Evolutionary conservation across 2,113 vertebrate genomes (phyloP), one percentile per base, ranked within the genome.

Genomic region (Dipodomys merriami): DNA sequence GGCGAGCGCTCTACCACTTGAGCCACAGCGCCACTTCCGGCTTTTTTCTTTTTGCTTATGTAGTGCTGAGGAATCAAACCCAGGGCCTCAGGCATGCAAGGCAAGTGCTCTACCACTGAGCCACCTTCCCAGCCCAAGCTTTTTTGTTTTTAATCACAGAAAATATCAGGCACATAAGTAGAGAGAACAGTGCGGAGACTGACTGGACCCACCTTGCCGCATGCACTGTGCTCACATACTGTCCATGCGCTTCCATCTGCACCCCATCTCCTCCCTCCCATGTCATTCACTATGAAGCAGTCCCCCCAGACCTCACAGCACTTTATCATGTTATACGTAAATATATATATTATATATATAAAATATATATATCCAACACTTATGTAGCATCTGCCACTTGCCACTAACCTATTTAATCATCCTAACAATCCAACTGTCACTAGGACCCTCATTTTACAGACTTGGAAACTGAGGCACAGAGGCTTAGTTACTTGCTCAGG

Each of bases 171-270:
- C n/a, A 77, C 15, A 44, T 18, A 86, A 67, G 77, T 5, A 16
- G 79, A 73, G 30, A 72, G 68, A 35, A 74, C 1, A 62, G 62
- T 27, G 9, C 19, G 18, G 69, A 85, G 71, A 13, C 33, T 15
- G 19, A 46, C 49, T 12, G 33, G 27, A 5, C 39, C 60, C 46
- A 44, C 30, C 7, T 0, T 53, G 11, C 11, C 13, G 30, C 22
- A 53, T 25, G 5, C 7, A 11, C 35, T 35, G 72, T 64, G 35
- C 4, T 25, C 29, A 22, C 1, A 18, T 1, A 2, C 0, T 30
- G 12, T 53, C 13, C 7, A 16, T 49, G 39, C 30, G 10, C 11
- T 23, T 46, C 33, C 35, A 68, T 18, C n/a, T 16, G 53, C 7
- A 27, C 16, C 57, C 53, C 69, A 27, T 1, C 62, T 49, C 76